Evolutionary conservation across 35 echinoderm and acorn worm genomes (phyloP).

Genomic region (Holothuria glaberrima): DNA sequence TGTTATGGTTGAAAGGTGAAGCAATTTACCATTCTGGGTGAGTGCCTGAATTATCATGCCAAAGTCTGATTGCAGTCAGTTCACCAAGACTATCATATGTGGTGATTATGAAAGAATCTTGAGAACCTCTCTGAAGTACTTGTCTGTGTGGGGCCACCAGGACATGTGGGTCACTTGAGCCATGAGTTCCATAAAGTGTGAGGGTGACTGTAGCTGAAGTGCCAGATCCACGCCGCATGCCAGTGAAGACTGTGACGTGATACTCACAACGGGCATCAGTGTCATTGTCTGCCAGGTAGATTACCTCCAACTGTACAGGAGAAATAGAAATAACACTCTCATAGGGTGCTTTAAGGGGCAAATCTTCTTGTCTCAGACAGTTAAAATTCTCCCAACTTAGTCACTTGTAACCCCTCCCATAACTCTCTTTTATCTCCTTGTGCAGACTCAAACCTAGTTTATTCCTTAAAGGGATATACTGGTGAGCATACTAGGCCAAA

Average conservation of each 20-base stretch:
- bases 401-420: too few species aligned
- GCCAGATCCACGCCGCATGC: constrained; percentile 78
- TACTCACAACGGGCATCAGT: constrained; percentile 69
- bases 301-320: constrained; percentile 60
- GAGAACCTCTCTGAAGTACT: constrained; percentile 65
- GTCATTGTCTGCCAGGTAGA: constrained; percentile 81
- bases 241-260: constrained; percentile 88
- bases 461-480: too few species aligned
- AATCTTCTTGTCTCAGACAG: too few species aligned
- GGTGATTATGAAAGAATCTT: constrained; percentile 87
- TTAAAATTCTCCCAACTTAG: too few species aligned
- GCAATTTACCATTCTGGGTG: constrained; percentile 71
- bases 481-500: too few species aligned
- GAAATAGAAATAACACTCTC: neutral
- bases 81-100: constrained; percentile 67
- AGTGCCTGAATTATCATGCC: constrained; percentile 90
- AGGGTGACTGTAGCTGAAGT: constrained; percentile 86
- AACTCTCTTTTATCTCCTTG: too few species aligned
- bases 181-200: constrained; percentile 68
- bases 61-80: constrained; percentile 72
- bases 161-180: constrained; percentile 82
- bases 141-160: constrained; percentile 40
- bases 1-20: too few species aligned
- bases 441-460: too few species aligned
- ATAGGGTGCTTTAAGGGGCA: too few species aligned